phyloP scores from a whole-genome alignment of 2,888 invertebrate species.

The Sarcophaga subvicina region DNA sequence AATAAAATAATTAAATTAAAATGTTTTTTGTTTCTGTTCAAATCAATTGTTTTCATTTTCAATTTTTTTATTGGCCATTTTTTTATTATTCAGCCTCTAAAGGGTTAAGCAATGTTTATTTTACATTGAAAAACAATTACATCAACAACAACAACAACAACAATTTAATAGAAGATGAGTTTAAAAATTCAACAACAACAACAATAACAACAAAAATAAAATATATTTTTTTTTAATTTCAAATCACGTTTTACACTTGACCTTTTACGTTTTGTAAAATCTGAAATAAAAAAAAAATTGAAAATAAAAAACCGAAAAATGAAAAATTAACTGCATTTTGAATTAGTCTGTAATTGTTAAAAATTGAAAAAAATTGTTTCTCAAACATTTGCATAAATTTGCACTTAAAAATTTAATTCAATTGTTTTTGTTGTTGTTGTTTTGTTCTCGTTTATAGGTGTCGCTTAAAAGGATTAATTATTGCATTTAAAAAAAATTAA shows the following conservation, averaged over 20 bases:
- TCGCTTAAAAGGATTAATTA: too few relatives aligned
- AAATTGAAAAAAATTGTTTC: too few relatives aligned
- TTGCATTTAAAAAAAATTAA: too few relatives aligned
- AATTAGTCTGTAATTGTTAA: constrained; percentile 13
- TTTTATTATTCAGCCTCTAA: background rate
- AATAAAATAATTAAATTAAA: too few relatives aligned
- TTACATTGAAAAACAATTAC: background rate
- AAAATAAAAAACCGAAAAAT: background rate
- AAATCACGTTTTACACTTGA: constrained; percentile 66
- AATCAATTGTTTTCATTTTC: too few relatives aligned
- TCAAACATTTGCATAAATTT: too few relatives aligned
- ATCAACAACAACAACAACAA: background rate
- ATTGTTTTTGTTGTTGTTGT: too few relatives aligned
- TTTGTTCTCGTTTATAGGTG: too few relatives aligned
- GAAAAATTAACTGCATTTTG: too few relatives aligned
- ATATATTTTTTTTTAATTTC: constrained; percentile 35
- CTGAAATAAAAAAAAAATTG: background rate
- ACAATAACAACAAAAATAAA: background rate
- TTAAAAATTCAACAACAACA: background rate
- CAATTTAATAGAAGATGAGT: constrained; percentile 5
- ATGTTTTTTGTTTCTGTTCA: too few relatives aligned
- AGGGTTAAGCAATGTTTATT: constrained; percentile 25
- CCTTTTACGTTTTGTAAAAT: constrained; percentile 39
- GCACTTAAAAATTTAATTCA: too few relatives aligned
- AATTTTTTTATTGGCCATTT: too few relatives aligned